Percentiles rank a stretch among this genome's conserved stretches.
phyloP scores from a whole-genome alignment of 2,797 vertebrate genomes.

The Clarias platycephalus region DNA sequence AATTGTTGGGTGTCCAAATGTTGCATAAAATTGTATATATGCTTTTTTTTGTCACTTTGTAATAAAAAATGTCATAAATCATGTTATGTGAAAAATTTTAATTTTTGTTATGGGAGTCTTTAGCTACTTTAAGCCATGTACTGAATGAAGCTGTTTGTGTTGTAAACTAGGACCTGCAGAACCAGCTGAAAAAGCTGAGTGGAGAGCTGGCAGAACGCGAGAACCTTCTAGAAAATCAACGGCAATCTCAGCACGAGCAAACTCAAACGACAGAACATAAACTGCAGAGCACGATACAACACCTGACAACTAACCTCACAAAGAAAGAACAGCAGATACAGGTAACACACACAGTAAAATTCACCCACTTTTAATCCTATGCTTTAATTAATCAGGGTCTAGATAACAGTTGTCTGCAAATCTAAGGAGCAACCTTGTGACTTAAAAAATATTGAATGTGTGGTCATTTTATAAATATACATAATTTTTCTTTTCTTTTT shows the following conservation, averaged over 20 bases:
- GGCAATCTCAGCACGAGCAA: conserved; percentile 79
- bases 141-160: not conserved
- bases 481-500: too few species aligned
- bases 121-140: not conserved
- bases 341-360: conserved; percentile 58
- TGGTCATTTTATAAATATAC: too few species aligned
- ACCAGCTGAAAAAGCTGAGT: conserved; percentile 87
- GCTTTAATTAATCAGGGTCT: too few species aligned
- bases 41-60: not conserved
- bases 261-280: conserved; percentile 76
- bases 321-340: conserved; percentile 83
- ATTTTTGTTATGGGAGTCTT: not conserved
- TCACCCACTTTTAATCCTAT: too few species aligned
- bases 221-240: conserved; percentile 77
- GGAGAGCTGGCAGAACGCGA: conserved; percentile 82
- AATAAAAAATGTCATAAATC: not conserved
- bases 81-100: not conserved
- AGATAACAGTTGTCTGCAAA: too few species aligned
- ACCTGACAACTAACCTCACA: conserved; percentile 74
- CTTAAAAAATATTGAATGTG: too few species aligned
- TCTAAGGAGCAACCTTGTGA: too few species aligned
- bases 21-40: not conserved
- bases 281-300: conserved; percentile 80
- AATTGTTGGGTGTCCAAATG: too few species aligned
- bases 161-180: conserved; percentile 83